A percentile compares a stretch with the other conserved stretches of the same genome.
phyloP scores from a whole-genome alignment of 1,140 invertebrate species.

The Stenopsyche tienmushanensis region DNA sequence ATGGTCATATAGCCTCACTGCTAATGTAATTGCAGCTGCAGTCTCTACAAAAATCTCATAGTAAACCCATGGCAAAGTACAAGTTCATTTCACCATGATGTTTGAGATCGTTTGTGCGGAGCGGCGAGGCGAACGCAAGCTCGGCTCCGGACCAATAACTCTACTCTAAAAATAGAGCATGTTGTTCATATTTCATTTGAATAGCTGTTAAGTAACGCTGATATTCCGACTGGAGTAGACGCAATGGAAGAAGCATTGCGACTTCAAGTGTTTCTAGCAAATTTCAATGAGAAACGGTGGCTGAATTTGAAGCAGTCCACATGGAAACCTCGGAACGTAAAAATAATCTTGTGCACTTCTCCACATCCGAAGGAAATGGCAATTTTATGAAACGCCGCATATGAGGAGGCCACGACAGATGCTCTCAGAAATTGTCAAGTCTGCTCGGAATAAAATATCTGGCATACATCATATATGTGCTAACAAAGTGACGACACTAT shows the following conservation, averaged over 20 bases:
- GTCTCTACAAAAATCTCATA: too few species aligned
- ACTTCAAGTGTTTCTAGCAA: background rate
- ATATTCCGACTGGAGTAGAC: background rate
- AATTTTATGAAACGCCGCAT: too few species aligned
- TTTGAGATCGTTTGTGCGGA: background rate
- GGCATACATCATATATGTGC: too few species aligned
- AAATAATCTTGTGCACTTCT: background rate
- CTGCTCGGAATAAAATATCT: too few species aligned
- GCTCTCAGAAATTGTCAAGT: too few species aligned
- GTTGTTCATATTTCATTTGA: constrained; percentile 11
- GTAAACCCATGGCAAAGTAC: too few species aligned
- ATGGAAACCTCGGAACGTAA: background rate
- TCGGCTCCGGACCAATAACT: constrained; percentile 3
- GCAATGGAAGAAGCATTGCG: background rate
- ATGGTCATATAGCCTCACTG: too few species aligned
- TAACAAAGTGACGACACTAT: too few species aligned
- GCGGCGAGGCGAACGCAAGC: background rate
- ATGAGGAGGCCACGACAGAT: too few species aligned
- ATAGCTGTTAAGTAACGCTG: background rate
- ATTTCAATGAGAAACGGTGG: background rate
- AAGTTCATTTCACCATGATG: too few species aligned
- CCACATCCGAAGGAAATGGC: too few species aligned
- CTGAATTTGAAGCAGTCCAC: background rate
- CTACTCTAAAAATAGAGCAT: constrained; percentile 1
- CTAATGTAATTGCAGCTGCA: too few species aligned